Evolutionary conservation across 2,797 vertebrate genomes (phyloP).

Genomic region (Sylvilagus floridanus): DNA sequence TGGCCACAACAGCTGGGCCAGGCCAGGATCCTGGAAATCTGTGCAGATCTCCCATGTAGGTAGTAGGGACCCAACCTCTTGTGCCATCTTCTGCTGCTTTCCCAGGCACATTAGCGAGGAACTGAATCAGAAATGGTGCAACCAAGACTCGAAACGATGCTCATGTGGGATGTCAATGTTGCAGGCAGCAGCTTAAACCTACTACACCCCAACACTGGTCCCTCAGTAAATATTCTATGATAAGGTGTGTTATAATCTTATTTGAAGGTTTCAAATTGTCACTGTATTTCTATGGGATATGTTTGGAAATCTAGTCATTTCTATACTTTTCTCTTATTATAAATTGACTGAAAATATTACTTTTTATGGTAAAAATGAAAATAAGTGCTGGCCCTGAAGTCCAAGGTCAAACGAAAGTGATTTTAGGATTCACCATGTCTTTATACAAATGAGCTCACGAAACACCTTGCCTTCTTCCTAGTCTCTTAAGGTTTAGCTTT

Average conservation of each 20-base stretch:
- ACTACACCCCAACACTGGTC: no score
- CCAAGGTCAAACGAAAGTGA: background rate
- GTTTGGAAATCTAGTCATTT: slow-evolving; percentile 26
- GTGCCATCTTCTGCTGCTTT: no score
- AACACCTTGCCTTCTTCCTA: background rate
- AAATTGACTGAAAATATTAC: background rate
- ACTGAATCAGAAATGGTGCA: no score
- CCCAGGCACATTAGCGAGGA: no score
- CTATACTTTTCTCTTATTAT: slow-evolving; percentile 8
- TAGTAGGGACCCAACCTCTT: no score
- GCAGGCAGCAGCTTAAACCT: no score
- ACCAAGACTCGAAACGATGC: no score
- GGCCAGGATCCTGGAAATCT: no score
- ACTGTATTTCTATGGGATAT: background rate
- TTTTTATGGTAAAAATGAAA: slow-evolving; percentile 1
- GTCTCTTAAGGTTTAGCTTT: background rate
- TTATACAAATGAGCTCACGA: background rate
- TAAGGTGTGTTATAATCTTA: background rate
- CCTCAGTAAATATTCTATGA: background rate
- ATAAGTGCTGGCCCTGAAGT: background rate
- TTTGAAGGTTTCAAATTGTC: slow-evolving; percentile 13
- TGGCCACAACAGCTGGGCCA: no score
- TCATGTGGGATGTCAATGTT: no score
- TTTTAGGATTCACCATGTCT: slow-evolving; percentile 1
- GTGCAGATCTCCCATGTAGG: no score